Percentiles rank a stretch among this genome's conserved stretches.
phyloP scores from a whole-genome alignment of 2,797 vertebrate species.

The Lates japonicus region DNA sequence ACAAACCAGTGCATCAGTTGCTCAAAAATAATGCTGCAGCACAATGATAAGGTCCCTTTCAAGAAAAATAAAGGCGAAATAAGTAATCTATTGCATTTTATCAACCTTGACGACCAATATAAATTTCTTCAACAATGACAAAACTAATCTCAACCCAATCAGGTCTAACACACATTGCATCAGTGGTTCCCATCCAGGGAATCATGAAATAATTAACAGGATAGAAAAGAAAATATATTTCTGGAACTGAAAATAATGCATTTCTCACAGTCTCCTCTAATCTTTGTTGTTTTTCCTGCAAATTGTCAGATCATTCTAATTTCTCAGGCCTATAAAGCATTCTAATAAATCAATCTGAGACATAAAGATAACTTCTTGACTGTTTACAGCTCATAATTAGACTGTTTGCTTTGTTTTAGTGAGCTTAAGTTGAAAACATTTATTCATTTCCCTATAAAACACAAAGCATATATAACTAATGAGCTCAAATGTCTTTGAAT shows the following conservation, averaged over 20 bases:
- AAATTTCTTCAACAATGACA: neutral
- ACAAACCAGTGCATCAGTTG: neutral
- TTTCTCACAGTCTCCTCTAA: neutral
- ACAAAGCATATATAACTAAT: too few relatives aligned
- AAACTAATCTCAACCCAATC: neutral
- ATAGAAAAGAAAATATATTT: neutral
- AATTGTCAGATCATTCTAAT: neutral
- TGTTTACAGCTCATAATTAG: neutral
- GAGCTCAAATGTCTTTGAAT: too few relatives aligned
- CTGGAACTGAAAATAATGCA: neutral
- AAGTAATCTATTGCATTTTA: neutral
- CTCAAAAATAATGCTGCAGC: neutral
- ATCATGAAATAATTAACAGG: neutral
- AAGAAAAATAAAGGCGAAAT: neutral
- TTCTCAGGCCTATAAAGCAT: neutral
- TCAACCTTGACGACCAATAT: neutral
- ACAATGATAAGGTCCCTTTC: neutral
- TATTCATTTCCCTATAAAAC: too few relatives aligned
- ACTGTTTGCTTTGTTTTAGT: too few relatives aligned
- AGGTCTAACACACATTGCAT: neutral
- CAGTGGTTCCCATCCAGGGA: neutral
- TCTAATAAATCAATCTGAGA: neutral
- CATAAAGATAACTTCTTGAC: neutral
- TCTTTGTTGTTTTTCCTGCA: neutral
- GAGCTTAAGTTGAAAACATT: neutral